These are phyloP conservation scores for Phalangium opilio DNA, from an alignment of 2,888 invertebrate genomes.

Conservation along the genomic window DNA sequence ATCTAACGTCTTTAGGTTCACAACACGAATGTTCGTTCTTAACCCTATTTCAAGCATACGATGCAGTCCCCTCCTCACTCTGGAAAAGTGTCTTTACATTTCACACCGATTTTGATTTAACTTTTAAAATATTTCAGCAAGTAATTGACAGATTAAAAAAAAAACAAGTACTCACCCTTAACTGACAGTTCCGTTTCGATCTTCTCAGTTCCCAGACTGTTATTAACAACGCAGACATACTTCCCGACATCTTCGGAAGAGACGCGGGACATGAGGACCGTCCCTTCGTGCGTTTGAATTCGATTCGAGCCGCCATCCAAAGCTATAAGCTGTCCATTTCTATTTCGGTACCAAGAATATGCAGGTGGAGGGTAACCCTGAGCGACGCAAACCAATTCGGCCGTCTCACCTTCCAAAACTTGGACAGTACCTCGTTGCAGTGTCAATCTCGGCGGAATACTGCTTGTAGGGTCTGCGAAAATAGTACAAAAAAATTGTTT, in stretches of 20 bases:
- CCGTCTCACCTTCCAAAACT: conserved; percentile 21
- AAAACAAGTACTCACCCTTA: conserved; percentile 24
- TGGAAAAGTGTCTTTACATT: too few species aligned
- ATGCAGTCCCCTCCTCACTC: too few species aligned
- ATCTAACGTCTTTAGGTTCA: too few species aligned
- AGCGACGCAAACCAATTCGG: conserved; percentile 31
- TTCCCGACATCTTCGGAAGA: conserved; percentile 26
- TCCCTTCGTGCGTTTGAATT: conserved; percentile 25
- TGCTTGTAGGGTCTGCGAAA: conserved; percentile 16
- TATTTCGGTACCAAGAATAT: conserved; percentile 27
- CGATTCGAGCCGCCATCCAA: conserved; percentile 18
- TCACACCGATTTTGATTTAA: too few species aligned
- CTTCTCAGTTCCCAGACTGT: conserved; percentile 26
- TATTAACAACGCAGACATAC: conserved; percentile 29
- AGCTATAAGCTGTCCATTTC: conserved; percentile 1
- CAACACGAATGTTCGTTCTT: too few species aligned
- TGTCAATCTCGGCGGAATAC: conserved; percentile 18
- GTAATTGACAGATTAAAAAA: too few species aligned
- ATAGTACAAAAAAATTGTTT: too few species aligned
- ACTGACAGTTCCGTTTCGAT: conserved; percentile 25
- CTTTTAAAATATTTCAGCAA: too few species aligned
- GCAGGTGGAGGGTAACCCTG: conserved; percentile 30
- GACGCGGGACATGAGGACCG: conserved; percentile 25
- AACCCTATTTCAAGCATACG: too few species aligned
- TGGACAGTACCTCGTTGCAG: conserved; percentile 11